phyloP scores from a whole-genome alignment of 1,140 invertebrate genomes.

The Streblospio benedicti region DNA sequence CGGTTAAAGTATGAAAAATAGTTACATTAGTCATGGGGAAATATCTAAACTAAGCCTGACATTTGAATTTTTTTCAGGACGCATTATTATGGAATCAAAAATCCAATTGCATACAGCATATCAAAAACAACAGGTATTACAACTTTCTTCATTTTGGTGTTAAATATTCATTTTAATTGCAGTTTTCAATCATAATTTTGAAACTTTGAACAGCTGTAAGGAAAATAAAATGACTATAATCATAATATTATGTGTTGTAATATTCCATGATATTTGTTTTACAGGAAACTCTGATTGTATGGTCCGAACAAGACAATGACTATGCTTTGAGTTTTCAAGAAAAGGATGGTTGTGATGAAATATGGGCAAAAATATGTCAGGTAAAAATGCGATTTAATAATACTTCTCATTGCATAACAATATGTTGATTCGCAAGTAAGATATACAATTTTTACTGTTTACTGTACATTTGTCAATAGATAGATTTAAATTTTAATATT shows the following conservation, averaged over 20 bases:
- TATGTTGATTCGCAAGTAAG: not conserved
- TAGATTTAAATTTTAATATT: not conserved
- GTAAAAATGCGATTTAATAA: constrained; percentile 50
- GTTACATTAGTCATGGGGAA: too few relatives aligned
- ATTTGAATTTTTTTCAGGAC: constrained; percentile 50
- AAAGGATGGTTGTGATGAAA: constrained; percentile 98
- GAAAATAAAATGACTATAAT: too few relatives aligned
- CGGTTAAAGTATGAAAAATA: too few relatives aligned
- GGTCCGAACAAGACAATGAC: constrained; percentile 99
- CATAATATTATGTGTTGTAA: too few relatives aligned
- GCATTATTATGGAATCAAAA: constrained; percentile 87
- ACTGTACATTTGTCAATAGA: not conserved
- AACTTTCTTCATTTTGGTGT: too few relatives aligned
- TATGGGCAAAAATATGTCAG: constrained; percentile 99
- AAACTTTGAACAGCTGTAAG: not conserved
- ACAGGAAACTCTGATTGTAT: constrained; percentile 95
- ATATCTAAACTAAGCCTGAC: not conserved
- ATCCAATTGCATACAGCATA: constrained; percentile 95
- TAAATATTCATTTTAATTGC: too few relatives aligned
- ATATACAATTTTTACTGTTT: not conserved
- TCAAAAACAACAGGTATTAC: constrained; percentile 93
- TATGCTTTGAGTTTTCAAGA: constrained; percentile 99
- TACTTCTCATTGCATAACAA: too few relatives aligned
- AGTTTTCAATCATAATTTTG: too few relatives aligned
- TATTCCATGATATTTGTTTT: too few relatives aligned